phyloP scores from a whole-genome alignment of 2,888 invertebrate species.

The Sphaeridia pumilis region DNA sequence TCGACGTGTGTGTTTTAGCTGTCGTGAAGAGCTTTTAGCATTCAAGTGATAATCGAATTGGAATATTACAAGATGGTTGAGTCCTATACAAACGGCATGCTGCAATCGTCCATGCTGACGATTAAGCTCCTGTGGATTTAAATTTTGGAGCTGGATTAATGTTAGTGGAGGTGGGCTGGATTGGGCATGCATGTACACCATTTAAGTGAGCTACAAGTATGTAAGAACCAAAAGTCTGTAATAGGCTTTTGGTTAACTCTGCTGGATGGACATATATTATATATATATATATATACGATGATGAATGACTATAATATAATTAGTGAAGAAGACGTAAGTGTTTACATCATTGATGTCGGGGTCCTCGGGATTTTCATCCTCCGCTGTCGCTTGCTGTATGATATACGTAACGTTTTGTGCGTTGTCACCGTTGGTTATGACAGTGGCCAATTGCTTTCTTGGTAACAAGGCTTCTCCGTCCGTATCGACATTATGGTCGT shows the following conservation, averaged over 20 bases:
- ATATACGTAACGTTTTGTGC: slow-evolving; percentile 28
- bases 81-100: not conserved
- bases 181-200: no score
- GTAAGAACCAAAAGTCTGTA: no score
- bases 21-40: not conserved
- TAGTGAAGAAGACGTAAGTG: not conserved
- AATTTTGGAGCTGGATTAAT: no score
- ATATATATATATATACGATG: not conserved
- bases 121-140: no score
- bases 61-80: slow-evolving; percentile 1
- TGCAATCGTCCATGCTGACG: no score
- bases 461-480: slow-evolving; percentile 37
- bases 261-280: no score
- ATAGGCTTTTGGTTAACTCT: no score
- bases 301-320: slow-evolving; percentile 1
- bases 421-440: slow-evolving; percentile 23
- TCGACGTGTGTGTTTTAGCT: no score
- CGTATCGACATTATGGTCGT: slow-evolving; percentile 20
- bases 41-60: slow-evolving; percentile 3
- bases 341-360: slow-evolving; percentile 16
- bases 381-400: slow-evolving; percentile 26
- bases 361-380: slow-evolving; percentile 13
- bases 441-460: slow-evolving; percentile 26
- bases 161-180: no score
- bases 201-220: no score